Conservation (phyloP, 2,797 vertebrate genomes). For the Chaunax sp. region DNA sequence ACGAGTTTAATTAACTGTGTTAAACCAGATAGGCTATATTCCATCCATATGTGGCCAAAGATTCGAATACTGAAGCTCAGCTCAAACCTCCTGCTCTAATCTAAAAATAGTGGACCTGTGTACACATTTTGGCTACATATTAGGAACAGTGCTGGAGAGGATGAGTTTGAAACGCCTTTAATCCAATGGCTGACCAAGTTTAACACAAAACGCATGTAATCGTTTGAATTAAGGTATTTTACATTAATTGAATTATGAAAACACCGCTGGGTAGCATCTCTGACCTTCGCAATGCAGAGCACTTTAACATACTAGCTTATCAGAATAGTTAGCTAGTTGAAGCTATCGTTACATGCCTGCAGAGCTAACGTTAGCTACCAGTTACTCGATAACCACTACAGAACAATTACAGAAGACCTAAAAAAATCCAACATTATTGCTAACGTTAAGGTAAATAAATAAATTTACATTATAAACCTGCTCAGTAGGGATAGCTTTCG, state of each 20-base stretch:
- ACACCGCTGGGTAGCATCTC: conserved; percentile 5
- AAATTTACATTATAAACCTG: neutral
- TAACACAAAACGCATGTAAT: neutral
- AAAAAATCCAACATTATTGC: conserved; percentile 18
- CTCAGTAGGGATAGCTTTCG: neutral
- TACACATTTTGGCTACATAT: conserved; percentile 67
- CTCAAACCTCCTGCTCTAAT: conserved; percentile 52
- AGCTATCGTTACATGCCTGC: conserved; percentile 38
- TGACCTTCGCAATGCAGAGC: conserved; percentile 47
- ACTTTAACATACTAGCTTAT: conserved; percentile 14
- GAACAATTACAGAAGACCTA: conserved; percentile 7
- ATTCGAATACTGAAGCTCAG: conserved; percentile 56
- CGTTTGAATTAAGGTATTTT: neutral
- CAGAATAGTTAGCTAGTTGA: conserved; percentile 7
- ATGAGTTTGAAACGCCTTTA: conserved; percentile 50
- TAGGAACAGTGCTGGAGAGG: conserved; percentile 50
- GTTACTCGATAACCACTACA: conserved; percentile 36
- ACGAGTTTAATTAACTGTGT: neutral
- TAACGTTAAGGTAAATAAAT: neutral
- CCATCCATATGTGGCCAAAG: conserved; percentile 63
- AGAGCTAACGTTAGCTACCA: conserved; percentile 43
- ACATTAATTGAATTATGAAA: neutral
- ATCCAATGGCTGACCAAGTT: conserved; percentile 18
- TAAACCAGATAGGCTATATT: conserved; percentile 23
- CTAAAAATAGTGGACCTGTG: conserved; percentile 80